Percentiles rank a stretch among this genome's conserved stretches.
phyloP scores from a whole-genome alignment of 2,113 vertebrate species.

The Hiodon tergisus region DNA sequence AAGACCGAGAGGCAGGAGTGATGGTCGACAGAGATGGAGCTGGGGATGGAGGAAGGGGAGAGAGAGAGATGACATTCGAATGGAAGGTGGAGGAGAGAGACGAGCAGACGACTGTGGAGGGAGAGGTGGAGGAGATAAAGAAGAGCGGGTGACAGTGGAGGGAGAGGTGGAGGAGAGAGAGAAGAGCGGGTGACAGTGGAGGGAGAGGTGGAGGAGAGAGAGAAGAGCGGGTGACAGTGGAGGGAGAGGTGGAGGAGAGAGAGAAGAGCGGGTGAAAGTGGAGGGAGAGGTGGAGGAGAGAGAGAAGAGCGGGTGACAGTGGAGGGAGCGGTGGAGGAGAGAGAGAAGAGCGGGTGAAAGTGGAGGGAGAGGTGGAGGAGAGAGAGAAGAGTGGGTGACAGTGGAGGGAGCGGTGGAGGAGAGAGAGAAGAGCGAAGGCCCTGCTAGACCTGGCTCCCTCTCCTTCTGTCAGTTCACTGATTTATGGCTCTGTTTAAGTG shows the following conservation, averaged over 20 bases:
- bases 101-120: conserved; percentile 13
- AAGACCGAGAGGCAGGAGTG: conserved; percentile 20
- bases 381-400: neutral
- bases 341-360: conserved; percentile 13
- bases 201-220: neutral
- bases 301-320: conserved; percentile 23
- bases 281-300: conserved; percentile 16
- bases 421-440: neutral
- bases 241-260: neutral
- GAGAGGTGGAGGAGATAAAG: conserved; percentile 16
- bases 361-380: neutral
- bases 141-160: conserved; percentile 22
- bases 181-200: conserved; percentile 9
- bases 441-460: neutral
- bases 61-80: neutral
- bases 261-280: neutral
- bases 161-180: conserved; percentile 29
- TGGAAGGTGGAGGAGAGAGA: neutral
- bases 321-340: conserved; percentile 30
- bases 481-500: conserved; percentile 80
- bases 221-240: neutral
- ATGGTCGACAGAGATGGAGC: conserved; percentile 23
- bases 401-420: neutral
- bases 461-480: conserved; percentile 55
- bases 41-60: neutral